Evolutionary conservation across 2,888 invertebrate genomes (phyloP).

Genomic region (Hedya salicella): DNA sequence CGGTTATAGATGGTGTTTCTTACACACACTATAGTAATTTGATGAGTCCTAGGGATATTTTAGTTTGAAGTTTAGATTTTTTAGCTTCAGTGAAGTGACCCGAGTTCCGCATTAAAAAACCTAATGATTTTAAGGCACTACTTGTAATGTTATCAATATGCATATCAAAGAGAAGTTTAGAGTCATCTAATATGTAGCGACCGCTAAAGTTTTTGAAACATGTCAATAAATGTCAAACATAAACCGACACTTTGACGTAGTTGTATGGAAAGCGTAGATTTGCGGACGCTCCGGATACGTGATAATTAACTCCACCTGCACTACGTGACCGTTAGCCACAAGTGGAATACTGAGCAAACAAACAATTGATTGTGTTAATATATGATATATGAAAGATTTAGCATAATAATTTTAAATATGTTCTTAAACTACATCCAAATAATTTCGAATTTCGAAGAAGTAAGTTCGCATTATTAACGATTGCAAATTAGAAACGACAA

Average conservation of each 20-base stretch:
- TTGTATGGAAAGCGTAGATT: not conserved
- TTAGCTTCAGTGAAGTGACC: too few species aligned
- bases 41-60: too few species aligned
- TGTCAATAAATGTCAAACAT: too few species aligned
- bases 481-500: slow-evolving; percentile 61
- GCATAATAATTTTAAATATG: not conserved
- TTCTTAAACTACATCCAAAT: slow-evolving; percentile 13
- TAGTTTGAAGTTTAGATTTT: too few species aligned
- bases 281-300: slow-evolving; percentile 9
- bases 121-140: too few species aligned
- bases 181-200: too few species aligned
- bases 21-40: too few species aligned
- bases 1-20: too few species aligned
- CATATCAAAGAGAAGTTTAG: too few species aligned
- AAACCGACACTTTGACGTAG: not conserved
- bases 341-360: slow-evolving; percentile 5
- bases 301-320: slow-evolving; percentile 27
- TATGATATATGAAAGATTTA: not conserved
- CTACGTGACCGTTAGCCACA: slow-evolving; percentile 21
- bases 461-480: slow-evolving; percentile 53
- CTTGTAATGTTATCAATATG: too few species aligned
- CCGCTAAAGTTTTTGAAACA: too few species aligned
- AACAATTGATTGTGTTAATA: slow-evolving; percentile 7
- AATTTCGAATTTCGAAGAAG: slow-evolving; percentile 53
- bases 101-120: too few species aligned